Evolutionary conservation across 1,140 invertebrate species (phyloP).

Genomic region (Panulirus ornatus): DNA sequence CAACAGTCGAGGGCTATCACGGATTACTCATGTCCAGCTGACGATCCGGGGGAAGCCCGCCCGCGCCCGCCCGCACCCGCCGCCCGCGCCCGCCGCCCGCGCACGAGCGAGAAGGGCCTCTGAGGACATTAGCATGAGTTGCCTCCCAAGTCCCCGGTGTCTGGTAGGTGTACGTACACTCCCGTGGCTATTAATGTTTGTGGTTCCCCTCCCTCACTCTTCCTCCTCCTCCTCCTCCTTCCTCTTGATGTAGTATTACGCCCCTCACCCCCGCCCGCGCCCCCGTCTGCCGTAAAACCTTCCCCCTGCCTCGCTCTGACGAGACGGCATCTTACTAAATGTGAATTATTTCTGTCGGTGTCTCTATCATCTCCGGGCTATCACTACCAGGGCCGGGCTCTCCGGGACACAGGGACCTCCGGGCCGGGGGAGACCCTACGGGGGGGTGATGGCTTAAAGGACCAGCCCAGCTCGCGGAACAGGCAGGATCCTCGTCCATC

Average conservation of each 20-base stretch:
- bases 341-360: conserved; percentile 49
- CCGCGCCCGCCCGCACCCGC: no score
- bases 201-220: neutral
- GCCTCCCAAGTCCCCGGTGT: no score
- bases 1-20: no score
- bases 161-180: no score
- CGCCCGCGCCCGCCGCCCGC: no score
- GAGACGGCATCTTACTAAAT: conserved; percentile 36
- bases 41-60: no score
- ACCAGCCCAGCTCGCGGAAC: neutral
- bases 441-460: neutral
- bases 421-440: neutral
- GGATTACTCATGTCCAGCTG: no score
- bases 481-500: neutral
- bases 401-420: neutral
- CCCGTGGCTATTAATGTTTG: no score
- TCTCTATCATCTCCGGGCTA: neutral
- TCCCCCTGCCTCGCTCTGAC: neutral
- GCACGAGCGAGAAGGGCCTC: no score
- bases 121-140: no score
- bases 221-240: neutral
- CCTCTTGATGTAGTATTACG: no score
- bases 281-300: neutral
- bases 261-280: no score
- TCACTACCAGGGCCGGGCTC: neutral